Conservation (phyloP, 2,113 vertebrate species). For the Paraplagusia blochii region DNA sequence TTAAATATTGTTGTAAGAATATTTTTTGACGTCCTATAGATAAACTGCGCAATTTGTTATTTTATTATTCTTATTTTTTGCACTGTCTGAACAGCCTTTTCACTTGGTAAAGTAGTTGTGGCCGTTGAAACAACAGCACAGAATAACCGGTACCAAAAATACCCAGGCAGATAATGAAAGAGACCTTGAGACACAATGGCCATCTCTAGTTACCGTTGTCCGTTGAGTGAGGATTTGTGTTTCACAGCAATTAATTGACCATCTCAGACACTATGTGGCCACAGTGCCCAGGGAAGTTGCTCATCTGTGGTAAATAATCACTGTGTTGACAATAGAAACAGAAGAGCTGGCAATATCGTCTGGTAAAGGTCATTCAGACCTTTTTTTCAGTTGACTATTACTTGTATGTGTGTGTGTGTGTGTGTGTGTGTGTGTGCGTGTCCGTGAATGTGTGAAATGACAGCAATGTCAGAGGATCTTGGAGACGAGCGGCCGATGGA, state of each 20-base stretch:
- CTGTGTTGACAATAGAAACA: slow-evolving; percentile 43
- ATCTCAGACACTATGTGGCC: not conserved
- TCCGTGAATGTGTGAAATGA: slow-evolving; percentile 1
- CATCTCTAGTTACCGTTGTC: slow-evolving; percentile 3
- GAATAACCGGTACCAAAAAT: slow-evolving; percentile 13
- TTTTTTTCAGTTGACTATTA: slow-evolving; percentile 19
- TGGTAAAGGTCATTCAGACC: slow-evolving; percentile 47
- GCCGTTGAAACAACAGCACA: slow-evolving; percentile 1
- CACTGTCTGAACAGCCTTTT: too few relatives aligned
- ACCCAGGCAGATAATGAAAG: slow-evolving; percentile 24
- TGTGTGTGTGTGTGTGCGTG: slow-evolving; percentile 7
- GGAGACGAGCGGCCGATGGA: slow-evolving; percentile 43
- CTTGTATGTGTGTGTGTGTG: slow-evolving; percentile 10
- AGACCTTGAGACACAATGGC: not conserved
- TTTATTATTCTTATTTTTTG: too few relatives aligned
- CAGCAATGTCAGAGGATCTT: slow-evolving; percentile 46
- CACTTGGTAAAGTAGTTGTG: too few relatives aligned
- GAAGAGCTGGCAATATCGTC: slow-evolving; percentile 36
- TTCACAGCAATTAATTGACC: slow-evolving; percentile 23
- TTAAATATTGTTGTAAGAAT: too few relatives aligned
- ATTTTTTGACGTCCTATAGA: too few relatives aligned
- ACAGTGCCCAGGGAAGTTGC: slow-evolving; percentile 3
- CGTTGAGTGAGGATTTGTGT: slow-evolving; percentile 6
- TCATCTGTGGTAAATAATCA: slow-evolving; percentile 20
- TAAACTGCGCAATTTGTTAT: too few relatives aligned